Evolutionary conservation across 2,888 invertebrate genomes (phyloP), one percentile per base, ranked within the genome.

Genomic region (Drosophila gaucha): DNA sequence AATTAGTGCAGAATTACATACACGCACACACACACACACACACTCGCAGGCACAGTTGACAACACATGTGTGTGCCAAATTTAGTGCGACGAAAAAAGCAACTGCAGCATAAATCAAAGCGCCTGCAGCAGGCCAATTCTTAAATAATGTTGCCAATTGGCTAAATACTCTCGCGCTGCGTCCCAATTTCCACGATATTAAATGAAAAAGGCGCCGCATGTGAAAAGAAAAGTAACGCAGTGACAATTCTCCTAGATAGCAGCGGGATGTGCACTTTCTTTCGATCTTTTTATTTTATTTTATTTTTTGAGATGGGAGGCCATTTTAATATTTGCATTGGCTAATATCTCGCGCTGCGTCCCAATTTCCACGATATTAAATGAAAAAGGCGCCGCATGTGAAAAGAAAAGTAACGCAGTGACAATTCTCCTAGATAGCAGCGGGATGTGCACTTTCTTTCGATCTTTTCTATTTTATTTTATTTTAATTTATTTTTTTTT

Each of bases 111-210:
- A 87, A 78, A 85, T 85, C 78, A 82, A 50, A 54, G 33, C 36
- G 35, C 52, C 47, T 80, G 78, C 52, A 64, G 55, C 52, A 50
- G 44, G 36, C 28, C 47, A 65, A 68, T 63, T 57, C 59, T 74
- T 68, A 77, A 86, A 73, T 82, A 70, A 78, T 78, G 67, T 55
- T 75, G 77, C 77, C 83, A 85, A 84, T 84, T 84, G 72, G 80
- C 84, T 63, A 83, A 83, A 79, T 77, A 69, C 72, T 80, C 76
- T 76, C 60, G 43, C n/a, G n/a, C n/a, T 16, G 14, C 26, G 52
- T 22, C 62, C 77, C 56, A 73, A 65, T 73, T 73, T 76, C 46
- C 41, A 49, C 52, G 62, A 44, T 64, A 72, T 69, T 69, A 66
- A 78, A 82, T 78, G 60, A 56, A 46, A 77, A 36, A 67, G 80